Base-by-base conservation (phyloP, 2,888 invertebrate species). In the Cyrtodaria siliqua region DNA sequence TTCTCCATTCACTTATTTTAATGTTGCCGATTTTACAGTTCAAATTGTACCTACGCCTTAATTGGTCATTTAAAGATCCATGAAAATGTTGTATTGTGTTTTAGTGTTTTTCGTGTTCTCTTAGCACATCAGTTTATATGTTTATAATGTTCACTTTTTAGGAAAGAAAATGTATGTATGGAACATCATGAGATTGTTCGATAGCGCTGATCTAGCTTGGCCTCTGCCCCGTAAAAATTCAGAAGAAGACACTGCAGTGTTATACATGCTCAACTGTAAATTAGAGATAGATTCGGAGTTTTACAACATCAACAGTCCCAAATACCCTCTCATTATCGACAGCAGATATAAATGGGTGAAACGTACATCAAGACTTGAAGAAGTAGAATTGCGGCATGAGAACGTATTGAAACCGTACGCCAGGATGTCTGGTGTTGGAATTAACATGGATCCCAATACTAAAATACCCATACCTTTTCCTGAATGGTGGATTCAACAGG, bases 381-480 rank as follows among this genome's bases (percentile, higher is more conserved):
- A 69, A 38, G 44, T 33, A 12, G 33, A 27, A 20, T n/a, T 78
- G 40, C 33, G 27, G 2, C 78, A 78, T 23, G 47, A 69, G 12
- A 55, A 52, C 4, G 9, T 33, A 0, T n/a, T 50, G 9, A 55
- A n/a, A 18, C 70, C 63, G 0, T 74, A 70, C 29, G 73, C 55
- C 2, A 53, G 16, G 24, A 20, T 40, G n/a, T 20, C 26, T 20
- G n/a, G 24, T 9, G 18, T 74, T 14, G 79, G 71, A 33, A 70
- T 74, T 0, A 73, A 74, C 24, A 66, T 79, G 27, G 70, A 79
- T 42, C 55, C 56, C 14, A 55, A 50, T 14, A 74, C 70, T 4
- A 52, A 70, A 33, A 62, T 50, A 67, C 74, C 79, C 0, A 60
- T 56, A 26, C 79, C 79, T 0, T 73, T 59, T n/a, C 79, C 79